Evolutionary conservation across 2,888 invertebrate genomes (phyloP), one percentile per base, ranked within the genome.

Genomic region (Morpho helenor): DNA sequence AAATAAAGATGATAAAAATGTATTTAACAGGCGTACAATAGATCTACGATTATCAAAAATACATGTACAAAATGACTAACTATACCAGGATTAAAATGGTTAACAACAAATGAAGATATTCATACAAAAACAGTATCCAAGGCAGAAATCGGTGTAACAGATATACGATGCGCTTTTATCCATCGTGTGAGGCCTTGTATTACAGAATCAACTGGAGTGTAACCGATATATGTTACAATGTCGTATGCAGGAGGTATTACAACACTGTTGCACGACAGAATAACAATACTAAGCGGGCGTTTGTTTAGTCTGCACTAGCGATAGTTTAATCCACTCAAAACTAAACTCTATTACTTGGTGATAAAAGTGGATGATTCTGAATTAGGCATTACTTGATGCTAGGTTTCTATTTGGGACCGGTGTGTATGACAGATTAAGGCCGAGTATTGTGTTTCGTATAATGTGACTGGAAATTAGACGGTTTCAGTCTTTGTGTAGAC

Each of bases 401-500:
- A 57, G 57, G 52, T 42, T 43, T 47, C 52, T 49, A 68, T 66
- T 64, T 62, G 64, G 66, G 69, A 63, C 65, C 65, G 64, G 64
- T 62, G 67, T 65, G 64, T 65, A 66, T 67, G 68, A 70, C 68
- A 66, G 65, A 67, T 65, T 67, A 66, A 68, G 68, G 69, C 52
- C 65, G 67, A 43, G 61, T 65, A 65, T 65, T 64, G 61, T 60
- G 46, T 61, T 57, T 60, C 63, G 57, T 39, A 43, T 49, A 56
- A 58, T 56, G 57, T 61, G 62, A 59, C 53, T 52, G 39, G 53
- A 62, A 58, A 65, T 63, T 66, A 60, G 63, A 60, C 54, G 58
- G 61, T 63, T 66, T 64, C 62, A 56, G 60, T 59, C 49, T 52
- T 61, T 60, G 61, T 56, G 62, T 62, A 51, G 54, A 45, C 61